A percentile compares a stretch with the other conserved stretches of the same genome.
Conservation (phyloP, 2,113 vertebrate species). For the Acrocephalus arundinaceus region DNA sequence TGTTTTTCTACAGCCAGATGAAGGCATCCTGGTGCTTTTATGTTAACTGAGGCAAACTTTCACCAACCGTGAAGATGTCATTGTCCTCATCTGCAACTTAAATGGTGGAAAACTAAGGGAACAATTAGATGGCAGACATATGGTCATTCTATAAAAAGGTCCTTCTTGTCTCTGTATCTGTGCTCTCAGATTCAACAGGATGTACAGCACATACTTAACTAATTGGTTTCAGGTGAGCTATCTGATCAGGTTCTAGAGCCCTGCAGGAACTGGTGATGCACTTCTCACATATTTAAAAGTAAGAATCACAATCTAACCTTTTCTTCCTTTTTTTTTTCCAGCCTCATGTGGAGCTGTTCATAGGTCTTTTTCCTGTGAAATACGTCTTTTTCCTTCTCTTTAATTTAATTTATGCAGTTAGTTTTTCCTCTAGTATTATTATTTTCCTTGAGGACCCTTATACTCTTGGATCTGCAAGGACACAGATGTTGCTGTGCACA, state of each 20-base stretch:
- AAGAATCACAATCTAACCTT: neutral
- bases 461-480: neutral
- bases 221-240: neutral
- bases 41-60: neutral
- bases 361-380: neutral
- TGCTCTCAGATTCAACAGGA: neutral
- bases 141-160: neutral
- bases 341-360: neutral
- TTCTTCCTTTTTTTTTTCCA: neutral
- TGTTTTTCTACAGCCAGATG: neutral
- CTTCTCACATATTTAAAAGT: neutral
- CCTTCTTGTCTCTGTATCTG: neutral
- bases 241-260: neutral
- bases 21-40: neutral
- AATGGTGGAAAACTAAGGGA: neutral
- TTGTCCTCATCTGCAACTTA: neutral
- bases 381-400: neutral
- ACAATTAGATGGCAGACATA: neutral
- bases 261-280: neutral
- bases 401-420: neutral
- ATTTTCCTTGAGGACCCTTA: neutral
- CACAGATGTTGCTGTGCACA: neutral
- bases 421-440: neutral
- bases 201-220: neutral
- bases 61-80: neutral